Evolutionary conservation across 1,140 invertebrate species (phyloP), one percentile per base, ranked within the genome.

Genomic region (Babylonia areolata): DNA sequence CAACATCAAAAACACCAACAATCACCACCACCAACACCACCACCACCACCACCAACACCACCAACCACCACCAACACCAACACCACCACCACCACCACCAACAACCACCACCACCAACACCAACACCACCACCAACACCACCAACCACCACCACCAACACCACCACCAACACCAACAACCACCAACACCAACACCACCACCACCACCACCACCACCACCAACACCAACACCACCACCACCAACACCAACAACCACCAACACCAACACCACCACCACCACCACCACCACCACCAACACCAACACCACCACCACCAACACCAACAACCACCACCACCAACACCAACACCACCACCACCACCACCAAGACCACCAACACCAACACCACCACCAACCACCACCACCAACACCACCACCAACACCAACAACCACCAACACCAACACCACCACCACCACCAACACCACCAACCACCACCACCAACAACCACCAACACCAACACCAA

Each of bases 61-160:
- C n/a, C n/a, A n/a, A n/a, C n/a, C n/a, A n/a, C n/a, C n/a, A n/a
- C 75, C 75, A 78, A 33, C 75, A 78, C 33, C 75, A 78, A 33
- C 75, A 78, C 33, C 75, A 78, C 33, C 75, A 78, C 33, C 75
- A 78, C 33, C 75, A 78, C 33, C 75, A 78, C 33, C 75, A 78
- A n/a, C 33, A 28, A 39, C 33, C 75, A 39, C 33, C 75, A 33
- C 33, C 75, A 39, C 33, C 75, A 39, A 33, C 75, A 39, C 33
- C 75, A 33, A 33, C 75, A 39, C 33, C 75, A 11, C 28, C 20
- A 64, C 28, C 58, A 23, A 0, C 58, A 11, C 28, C 58, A 23
- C 28, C 58, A 64, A 23, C 58, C 15, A 23, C 58, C 15, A 23
- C 75, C 75, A 78, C 33, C 75, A 78, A 33, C 75, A 78, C 33